These are phyloP conservation scores for Sinopyrophorus schimmeli DNA, from an alignment of 2,888 invertebrate genomes.

Conservation along the genomic window DNA sequence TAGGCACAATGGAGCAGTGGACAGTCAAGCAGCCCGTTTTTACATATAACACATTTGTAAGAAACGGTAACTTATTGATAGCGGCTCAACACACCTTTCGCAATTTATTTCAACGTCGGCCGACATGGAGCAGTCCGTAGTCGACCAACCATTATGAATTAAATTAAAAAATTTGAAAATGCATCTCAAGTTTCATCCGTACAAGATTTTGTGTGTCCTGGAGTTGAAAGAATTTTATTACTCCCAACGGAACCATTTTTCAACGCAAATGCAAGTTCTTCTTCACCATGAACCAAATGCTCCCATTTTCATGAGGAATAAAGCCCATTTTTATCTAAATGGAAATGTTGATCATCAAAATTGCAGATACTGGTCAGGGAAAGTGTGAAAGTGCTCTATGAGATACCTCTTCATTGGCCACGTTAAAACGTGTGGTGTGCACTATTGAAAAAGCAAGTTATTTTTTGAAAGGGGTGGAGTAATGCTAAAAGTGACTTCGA, in stretches of 20 bases:
- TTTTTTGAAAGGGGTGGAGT: not conserved
- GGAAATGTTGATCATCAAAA: not conserved
- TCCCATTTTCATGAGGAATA: constrained; percentile 22
- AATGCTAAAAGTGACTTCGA: not conserved
- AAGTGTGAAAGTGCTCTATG: not conserved
- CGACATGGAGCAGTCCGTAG: constrained; percentile 9
- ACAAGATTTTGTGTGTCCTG: constrained; percentile 26
- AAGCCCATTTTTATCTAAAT: constrained; percentile 21
- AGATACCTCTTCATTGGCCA: not conserved
- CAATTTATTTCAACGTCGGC: constrained; percentile 10
- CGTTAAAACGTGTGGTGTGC: not conserved
- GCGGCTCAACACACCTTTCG: constrained; percentile 11
- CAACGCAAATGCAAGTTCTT: constrained; percentile 9
- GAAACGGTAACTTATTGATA: not conserved
- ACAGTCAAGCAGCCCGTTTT: too few relatives aligned
- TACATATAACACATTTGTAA: too few relatives aligned
- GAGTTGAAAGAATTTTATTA: constrained; percentile 20
- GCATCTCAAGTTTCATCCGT: constrained; percentile 11
- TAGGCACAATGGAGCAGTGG: too few relatives aligned
- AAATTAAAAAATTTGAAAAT: constrained; percentile 3
- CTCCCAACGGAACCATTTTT: constrained; percentile 11
- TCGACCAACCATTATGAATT: constrained; percentile 12
- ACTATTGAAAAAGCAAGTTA: not conserved
- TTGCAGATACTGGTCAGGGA: not conserved
- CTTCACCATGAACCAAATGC: too few relatives aligned